A percentile compares a stretch with the other conserved stretches of the same genome.
These are phyloP conservation scores for Agriopis aurantiaria DNA, from an alignment of 2,888 invertebrate genomes.

Conservation along the genomic window DNA sequence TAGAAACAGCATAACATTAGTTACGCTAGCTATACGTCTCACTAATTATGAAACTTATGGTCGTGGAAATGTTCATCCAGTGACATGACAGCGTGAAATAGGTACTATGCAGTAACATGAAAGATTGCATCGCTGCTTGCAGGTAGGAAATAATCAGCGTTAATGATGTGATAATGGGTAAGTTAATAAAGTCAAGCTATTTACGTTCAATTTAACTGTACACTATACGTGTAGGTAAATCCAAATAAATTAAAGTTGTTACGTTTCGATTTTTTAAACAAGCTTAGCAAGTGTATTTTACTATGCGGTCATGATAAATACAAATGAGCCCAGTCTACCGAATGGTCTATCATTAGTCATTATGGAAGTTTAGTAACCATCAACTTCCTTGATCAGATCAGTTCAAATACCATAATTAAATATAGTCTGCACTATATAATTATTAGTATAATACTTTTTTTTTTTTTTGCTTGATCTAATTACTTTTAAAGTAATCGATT, in stretches of 20 bases:
- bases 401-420: too few species aligned
- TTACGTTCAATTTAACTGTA: slow-evolving; percentile 1
- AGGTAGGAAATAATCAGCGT: slow-evolving; percentile 27
- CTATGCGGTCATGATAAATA: not conserved
- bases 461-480: too few species aligned
- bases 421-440: too few species aligned
- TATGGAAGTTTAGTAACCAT: too few species aligned
- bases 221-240: not conserved
- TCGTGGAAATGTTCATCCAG: slow-evolving; percentile 10
- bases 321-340: too few species aligned
- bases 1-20: slow-evolving; percentile 57
- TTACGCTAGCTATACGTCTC: slow-evolving; percentile 48
- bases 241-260: not conserved
- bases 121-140: slow-evolving; percentile 4
- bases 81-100: slow-evolving; percentile 36
- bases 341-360: too few species aligned
- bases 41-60: slow-evolving; percentile 9
- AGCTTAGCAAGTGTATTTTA: not conserved
- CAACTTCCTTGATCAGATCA: too few species aligned
- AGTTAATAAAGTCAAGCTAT: slow-evolving; percentile 7
- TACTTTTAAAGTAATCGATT: too few species aligned
- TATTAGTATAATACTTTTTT: too few species aligned
- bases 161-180: slow-evolving; percentile 6
- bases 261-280: too few species aligned
- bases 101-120: not conserved